These are phyloP conservation scores for Callipepla squamata DNA, from an alignment of 2,113 vertebrate species.

Conservation along the genomic window DNA sequence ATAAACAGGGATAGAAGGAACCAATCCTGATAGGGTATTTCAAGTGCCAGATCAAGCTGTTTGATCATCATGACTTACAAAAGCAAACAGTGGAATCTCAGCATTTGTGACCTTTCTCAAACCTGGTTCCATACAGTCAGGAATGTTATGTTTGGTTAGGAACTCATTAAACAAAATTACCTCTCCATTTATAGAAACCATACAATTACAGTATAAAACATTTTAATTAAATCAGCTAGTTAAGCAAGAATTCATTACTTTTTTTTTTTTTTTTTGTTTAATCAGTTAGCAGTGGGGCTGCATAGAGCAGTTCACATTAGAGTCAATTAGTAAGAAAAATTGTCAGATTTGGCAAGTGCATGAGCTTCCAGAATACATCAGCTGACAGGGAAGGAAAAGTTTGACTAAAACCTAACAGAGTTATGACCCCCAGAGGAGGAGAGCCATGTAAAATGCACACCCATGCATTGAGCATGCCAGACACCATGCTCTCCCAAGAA, in stretches of 20 bases:
- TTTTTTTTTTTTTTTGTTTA: not conserved
- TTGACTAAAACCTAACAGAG: slow-evolving; percentile 6
- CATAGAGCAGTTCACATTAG: slow-evolving; percentile 28
- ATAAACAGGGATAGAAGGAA: slow-evolving; percentile 35
- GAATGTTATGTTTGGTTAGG: slow-evolving; percentile 64
- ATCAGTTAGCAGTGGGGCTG: slow-evolving; percentile 38
- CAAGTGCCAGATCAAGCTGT: slow-evolving; percentile 71
- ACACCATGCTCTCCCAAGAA: not conserved
- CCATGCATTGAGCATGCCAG: not conserved
- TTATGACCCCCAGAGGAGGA: slow-evolving; percentile 33
- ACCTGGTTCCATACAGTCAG: slow-evolving; percentile 47
- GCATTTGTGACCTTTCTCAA: slow-evolving; percentile 70
- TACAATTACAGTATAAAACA: slow-evolving; percentile 66
- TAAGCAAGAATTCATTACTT: slow-evolving; percentile 60
- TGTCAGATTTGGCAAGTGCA: slow-evolving; percentile 41
- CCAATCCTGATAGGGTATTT: slow-evolving; percentile 43
- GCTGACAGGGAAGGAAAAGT: slow-evolving; percentile 21
- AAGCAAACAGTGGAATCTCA: slow-evolving; percentile 57
- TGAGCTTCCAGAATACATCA: slow-evolving; percentile 21
- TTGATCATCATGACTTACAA: slow-evolving; percentile 59
- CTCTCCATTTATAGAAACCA: slow-evolving; percentile 68
- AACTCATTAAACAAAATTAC: slow-evolving; percentile 69
- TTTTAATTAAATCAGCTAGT: slow-evolving; percentile 76
- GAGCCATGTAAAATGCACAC: not conserved
- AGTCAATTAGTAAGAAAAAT: slow-evolving; percentile 73